A percentile compares a stretch with the other conserved stretches of the same genome.
These are phyloP conservation scores for Eupithecia pulchellata DNA, from an alignment of 2,888 invertebrate genomes.

Conservation along the genomic window DNA sequence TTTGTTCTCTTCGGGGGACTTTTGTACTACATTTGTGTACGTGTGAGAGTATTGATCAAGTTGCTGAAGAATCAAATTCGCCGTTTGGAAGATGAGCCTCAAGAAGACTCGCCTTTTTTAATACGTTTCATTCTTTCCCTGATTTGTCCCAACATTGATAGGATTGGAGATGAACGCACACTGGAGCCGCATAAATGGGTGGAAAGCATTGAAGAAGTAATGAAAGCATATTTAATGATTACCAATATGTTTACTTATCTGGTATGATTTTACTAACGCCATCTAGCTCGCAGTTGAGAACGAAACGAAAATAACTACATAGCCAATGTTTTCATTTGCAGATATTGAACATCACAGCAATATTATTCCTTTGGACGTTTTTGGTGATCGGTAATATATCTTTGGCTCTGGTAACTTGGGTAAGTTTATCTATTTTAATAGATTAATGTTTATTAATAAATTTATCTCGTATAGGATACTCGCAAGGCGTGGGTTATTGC, in stretches of 20 bases:
- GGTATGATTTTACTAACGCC: constrained; percentile 43
- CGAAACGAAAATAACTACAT: not conserved
- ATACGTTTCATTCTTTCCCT: constrained; percentile 16
- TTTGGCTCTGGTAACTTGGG: not conserved
- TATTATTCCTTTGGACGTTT: constrained; percentile 52
- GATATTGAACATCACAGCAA: constrained; percentile 50
- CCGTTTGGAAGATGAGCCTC: not conserved
- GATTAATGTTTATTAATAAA: too few relatives aligned
- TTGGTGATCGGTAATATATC: constrained; percentile 45
- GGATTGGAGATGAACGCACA: not conserved
- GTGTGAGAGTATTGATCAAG: constrained; percentile 48
- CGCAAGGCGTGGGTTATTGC: too few relatives aligned
- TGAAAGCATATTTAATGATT: constrained; percentile 49
- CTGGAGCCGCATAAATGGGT: constrained; percentile 40
- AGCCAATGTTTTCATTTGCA: constrained; percentile 39
- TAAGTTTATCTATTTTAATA: not conserved
- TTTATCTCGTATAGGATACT: too few relatives aligned
- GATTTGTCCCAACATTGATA: constrained; percentile 21
- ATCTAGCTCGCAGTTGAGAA: not conserved
- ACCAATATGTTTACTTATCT: constrained; percentile 50
- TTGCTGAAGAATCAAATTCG: constrained; percentile 37
- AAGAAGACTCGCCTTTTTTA: constrained; percentile 4
- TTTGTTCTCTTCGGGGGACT: constrained; percentile 43
- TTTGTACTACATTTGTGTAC: constrained; percentile 49
- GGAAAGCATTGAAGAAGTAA: constrained; percentile 46